Conservation (phyloP, 2,797 vertebrate genomes). For the Alca torda region DNA sequence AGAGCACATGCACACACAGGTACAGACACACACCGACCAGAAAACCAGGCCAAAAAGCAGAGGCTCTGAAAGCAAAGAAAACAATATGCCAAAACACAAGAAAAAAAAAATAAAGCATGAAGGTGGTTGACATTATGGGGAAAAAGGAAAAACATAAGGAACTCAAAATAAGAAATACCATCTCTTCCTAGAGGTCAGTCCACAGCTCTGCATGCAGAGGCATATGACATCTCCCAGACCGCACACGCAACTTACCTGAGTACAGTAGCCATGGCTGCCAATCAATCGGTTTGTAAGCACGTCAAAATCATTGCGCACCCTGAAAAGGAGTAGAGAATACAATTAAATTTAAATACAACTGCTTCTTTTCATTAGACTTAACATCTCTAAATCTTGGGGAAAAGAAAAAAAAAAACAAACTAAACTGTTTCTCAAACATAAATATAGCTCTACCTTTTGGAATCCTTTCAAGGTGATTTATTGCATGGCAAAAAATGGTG, state of each 20-base stretch:
- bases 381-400: rapidly evolving
- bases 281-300: conserved; percentile 85
- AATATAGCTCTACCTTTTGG: rapidly evolving
- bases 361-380: background rate
- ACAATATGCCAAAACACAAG: background rate
- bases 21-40: rapidly evolving
- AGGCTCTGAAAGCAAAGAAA: background rate
- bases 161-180: background rate
- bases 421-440: background rate
- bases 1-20: background rate
- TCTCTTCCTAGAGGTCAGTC: background rate
- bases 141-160: background rate
- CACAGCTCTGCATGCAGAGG: background rate
- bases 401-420: background rate
- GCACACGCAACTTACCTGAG: conserved; percentile 80
- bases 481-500: background rate
- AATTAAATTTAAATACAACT: background rate
- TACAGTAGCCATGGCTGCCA: conserved; percentile 93
- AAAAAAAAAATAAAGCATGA: background rate
- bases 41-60: background rate
- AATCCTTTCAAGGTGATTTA: background rate
- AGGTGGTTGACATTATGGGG: background rate
- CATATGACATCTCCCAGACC: rapidly evolving
- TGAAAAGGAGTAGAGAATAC: conserved; percentile 43
- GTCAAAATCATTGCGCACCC: conserved; percentile 89